Percentiles rank a stretch among this genome's conserved stretches.
Conservation (phyloP, 2,888 invertebrate species). For the Lissocephala sabroskyi region DNA sequence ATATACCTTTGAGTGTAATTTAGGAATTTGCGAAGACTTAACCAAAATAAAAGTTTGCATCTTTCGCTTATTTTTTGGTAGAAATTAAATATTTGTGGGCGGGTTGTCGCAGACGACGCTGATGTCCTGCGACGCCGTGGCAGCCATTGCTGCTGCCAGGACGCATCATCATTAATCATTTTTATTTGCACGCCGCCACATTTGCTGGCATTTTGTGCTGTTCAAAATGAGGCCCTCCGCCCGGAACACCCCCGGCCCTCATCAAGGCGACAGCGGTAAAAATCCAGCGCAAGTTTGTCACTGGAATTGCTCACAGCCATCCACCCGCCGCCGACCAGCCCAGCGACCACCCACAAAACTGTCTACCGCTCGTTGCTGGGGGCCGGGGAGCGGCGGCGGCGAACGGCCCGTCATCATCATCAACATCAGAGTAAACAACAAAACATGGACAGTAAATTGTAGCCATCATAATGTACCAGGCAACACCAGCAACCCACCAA, state of each 20-base stretch:
- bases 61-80: slow-evolving; percentile 6
- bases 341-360: slow-evolving; percentile 2
- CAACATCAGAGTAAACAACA: slow-evolving; percentile 55
- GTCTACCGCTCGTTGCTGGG: background rate
- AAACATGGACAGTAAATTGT: slow-evolving; percentile 63
- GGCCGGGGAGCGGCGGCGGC: too few species aligned
- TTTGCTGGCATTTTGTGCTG: slow-evolving; percentile 55
- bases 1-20: background rate
- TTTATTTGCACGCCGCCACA: slow-evolving; percentile 67
- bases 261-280: slow-evolving; percentile 42
- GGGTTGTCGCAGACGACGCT: too few species aligned
- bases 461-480: slow-evolving; percentile 56
- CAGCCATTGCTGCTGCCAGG: slow-evolving; percentile 53
- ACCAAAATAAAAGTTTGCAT: too few species aligned
- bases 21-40: too few species aligned
- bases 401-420: slow-evolving; percentile 21
- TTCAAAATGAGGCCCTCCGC: slow-evolving; percentile 47
- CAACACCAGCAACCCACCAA: slow-evolving; percentile 14
- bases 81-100: slow-evolving; percentile 25
- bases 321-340: slow-evolving; percentile 15
- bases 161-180: slow-evolving; percentile 68
- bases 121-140: slow-evolving; percentile 47
- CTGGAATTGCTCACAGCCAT: too few species aligned
- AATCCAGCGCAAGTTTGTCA: slow-evolving; percentile 53
- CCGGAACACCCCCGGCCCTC: slow-evolving; percentile 38